Evolutionary conservation across 2,888 invertebrate genomes (phyloP).

Genomic region (Diabrotica balteata): DNA sequence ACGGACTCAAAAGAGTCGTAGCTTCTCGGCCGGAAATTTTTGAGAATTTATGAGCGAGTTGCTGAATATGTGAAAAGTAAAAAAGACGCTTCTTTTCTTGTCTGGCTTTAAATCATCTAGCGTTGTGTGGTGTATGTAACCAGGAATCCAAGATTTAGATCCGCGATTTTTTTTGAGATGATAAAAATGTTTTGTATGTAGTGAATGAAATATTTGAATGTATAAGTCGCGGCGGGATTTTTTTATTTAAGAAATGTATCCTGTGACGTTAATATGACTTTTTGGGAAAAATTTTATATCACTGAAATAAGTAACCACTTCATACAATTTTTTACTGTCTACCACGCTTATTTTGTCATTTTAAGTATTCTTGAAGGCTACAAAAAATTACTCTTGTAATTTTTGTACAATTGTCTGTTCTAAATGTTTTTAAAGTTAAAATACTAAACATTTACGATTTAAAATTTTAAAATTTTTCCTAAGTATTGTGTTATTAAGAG

Average conservation of each 20-base stretch:
- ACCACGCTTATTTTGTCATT: too few species aligned
- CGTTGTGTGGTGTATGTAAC: constrained; percentile 19
- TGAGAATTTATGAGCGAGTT: constrained; percentile 28
- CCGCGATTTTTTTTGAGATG: constrained; percentile 15
- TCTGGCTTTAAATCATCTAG: constrained; percentile 22
- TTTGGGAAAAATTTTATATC: not conserved
- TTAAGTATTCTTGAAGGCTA: too few species aligned
- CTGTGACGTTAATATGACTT: not conserved
- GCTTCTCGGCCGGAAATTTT: constrained; percentile 32
- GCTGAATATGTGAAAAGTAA: constrained; percentile 30
- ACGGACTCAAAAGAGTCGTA: constrained; percentile 29
- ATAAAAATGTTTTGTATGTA: constrained; percentile 14
- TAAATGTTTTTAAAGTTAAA: too few species aligned
- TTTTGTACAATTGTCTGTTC: too few species aligned
- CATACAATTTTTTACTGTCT: too few species aligned
- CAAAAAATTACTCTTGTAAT: too few species aligned
- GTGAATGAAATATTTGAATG: constrained; percentile 16
- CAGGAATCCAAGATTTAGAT: constrained; percentile 22
- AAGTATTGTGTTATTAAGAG: too few species aligned
- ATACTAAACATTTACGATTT: too few species aligned
- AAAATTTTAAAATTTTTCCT: too few species aligned
- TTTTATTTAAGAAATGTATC: not conserved
- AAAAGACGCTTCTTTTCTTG: constrained; percentile 25
- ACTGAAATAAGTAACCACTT: too few species aligned
- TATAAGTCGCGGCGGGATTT: constrained; percentile 6